These are phyloP conservation scores for Linyphia triangularis DNA, from an alignment of 2,888 invertebrate species.

Conservation along the genomic window DNA sequence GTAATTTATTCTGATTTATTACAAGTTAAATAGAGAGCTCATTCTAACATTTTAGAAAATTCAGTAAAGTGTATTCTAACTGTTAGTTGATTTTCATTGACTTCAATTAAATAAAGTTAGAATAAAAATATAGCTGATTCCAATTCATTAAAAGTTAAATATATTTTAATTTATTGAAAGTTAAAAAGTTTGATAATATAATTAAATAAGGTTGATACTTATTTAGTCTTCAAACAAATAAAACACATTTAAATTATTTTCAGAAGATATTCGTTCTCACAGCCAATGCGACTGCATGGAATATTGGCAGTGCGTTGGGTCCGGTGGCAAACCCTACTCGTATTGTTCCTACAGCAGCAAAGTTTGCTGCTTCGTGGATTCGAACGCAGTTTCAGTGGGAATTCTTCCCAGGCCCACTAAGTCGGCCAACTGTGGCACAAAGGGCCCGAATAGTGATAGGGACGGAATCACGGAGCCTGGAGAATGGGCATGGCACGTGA, in stretches of 20 bases:
- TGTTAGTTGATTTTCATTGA: too few relatives aligned
- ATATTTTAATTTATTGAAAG: too few relatives aligned
- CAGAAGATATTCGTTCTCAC: constrained; percentile 40
- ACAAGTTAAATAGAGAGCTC: too few relatives aligned
- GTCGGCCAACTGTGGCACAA: constrained; percentile 76
- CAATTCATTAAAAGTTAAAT: too few relatives aligned
- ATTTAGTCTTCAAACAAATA: background rate
- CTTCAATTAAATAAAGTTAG: too few relatives aligned
- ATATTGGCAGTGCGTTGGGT: constrained; percentile 80
- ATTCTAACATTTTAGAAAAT: too few relatives aligned
- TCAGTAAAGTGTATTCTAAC: too few relatives aligned
- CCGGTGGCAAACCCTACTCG: constrained; percentile 80
- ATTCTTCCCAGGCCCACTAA: constrained; percentile 77
- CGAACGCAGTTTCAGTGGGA: constrained; percentile 78
- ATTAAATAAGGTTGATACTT: background rate
- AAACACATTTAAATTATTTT: too few relatives aligned
- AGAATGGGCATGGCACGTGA: constrained; percentile 81
- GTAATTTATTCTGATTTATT: too few relatives aligned
- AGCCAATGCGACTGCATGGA: constrained; percentile 80
- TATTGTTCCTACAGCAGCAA: constrained; percentile 80
- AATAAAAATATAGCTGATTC: too few relatives aligned
- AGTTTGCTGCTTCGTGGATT: constrained; percentile 80
- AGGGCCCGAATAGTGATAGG: constrained; percentile 78
- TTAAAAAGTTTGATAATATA: too few relatives aligned
- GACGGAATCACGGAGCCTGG: constrained; percentile 79